phyloP scores from a whole-genome alignment of 2,888 invertebrate genomes.

The Ceraclea dissimilis region DNA sequence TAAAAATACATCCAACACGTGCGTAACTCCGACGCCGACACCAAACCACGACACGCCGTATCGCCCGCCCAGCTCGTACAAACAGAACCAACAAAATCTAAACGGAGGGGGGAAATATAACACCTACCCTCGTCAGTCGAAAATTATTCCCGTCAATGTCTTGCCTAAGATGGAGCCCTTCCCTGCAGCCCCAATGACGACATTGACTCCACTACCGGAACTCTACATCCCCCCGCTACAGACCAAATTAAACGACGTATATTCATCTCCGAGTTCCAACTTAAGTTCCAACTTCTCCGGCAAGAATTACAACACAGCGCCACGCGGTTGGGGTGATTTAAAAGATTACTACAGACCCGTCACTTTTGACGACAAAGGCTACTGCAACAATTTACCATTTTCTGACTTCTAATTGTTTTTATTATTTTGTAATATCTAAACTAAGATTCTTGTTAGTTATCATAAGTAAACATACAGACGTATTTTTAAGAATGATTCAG shows the following conservation, averaged over 20 bases:
- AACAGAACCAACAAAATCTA: constrained; percentile 14
- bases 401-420: constrained; percentile 51
- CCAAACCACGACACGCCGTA: constrained; percentile 46
- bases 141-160: constrained; percentile 12
- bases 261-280: constrained; percentile 34
- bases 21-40: constrained; percentile 41
- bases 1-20: constrained; percentile 44
- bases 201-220: constrained; percentile 34
- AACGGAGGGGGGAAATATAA: constrained; percentile 16
- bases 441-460: no score
- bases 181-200: constrained; percentile 33
- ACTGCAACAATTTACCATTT: constrained; percentile 33
- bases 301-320: constrained; percentile 74
- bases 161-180: constrained; percentile 47
- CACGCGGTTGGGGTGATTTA: constrained; percentile 72
- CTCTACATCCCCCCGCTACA: constrained; percentile 41
- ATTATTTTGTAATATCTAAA: no score
- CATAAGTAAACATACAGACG: no score
- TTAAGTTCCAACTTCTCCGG: constrained; percentile 39
- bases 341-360: constrained; percentile 65
- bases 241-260: constrained; percentile 44
- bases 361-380: constrained; percentile 55
- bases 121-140: constrained; percentile 18
- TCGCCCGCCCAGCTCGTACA: constrained; percentile 36
- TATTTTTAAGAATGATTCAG: no score